A percentile compares a stretch with the other conserved stretches of the same genome.
phyloP scores from a whole-genome alignment of 2,797 vertebrate species.

The Notolabrus celidotus region DNA sequence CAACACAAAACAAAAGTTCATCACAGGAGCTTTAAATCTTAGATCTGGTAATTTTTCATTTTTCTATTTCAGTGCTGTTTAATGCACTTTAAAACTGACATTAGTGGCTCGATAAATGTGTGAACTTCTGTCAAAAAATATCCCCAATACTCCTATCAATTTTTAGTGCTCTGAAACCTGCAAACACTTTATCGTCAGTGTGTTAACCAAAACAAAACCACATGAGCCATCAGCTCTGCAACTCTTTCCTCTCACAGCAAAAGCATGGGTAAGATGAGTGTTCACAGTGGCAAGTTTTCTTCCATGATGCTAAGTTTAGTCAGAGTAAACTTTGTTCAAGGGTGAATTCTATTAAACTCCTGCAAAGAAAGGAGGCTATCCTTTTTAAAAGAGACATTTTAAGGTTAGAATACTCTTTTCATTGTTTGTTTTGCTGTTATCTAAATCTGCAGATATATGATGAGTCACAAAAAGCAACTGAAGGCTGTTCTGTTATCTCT shows the following conservation, averaged over 20 bases:
- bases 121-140: neutral
- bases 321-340: no score
- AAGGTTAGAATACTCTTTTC: neutral
- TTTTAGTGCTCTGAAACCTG: neutral
- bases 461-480: neutral
- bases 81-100: neutral
- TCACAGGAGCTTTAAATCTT: neutral
- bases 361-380: neutral
- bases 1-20: no score
- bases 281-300: constrained; percentile 23
- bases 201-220: constrained; percentile 77
- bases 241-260: constrained; percentile 38
- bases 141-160: neutral
- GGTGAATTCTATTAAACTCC: neutral
- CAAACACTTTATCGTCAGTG: constrained; percentile 12
- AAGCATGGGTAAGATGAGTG: constrained; percentile 29
- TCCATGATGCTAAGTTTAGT: constrained; percentile 15
- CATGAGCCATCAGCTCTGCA: constrained; percentile 59
- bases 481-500: constrained; percentile 9
- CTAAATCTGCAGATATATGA: neutral
- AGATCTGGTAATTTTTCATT: neutral
- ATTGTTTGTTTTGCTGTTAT: neutral
- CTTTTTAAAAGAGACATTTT: neutral
- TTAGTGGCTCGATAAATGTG: neutral
- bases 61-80: neutral